Evolutionary conservation across 2,888 invertebrate species (phyloP).

Genomic region (Drosophila lutescens): DNA sequence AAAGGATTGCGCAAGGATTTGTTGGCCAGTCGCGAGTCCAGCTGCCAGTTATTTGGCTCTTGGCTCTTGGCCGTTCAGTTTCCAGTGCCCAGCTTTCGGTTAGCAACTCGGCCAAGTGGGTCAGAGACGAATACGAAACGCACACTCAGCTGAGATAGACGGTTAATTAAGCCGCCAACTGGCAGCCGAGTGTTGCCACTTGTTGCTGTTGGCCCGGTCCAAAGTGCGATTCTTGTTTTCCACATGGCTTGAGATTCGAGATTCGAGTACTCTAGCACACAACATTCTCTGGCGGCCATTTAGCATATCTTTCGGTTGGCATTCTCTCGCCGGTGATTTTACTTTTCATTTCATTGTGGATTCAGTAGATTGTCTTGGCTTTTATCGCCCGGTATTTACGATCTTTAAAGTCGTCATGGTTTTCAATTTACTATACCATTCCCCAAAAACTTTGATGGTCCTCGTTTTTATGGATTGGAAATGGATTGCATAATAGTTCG

Average conservation of each 20-base stretch:
- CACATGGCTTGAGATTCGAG: not conserved
- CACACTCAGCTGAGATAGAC: slow-evolving; percentile 19
- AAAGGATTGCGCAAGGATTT: slow-evolving; percentile 36
- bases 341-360: slow-evolving; percentile 13
- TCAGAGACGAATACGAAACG: slow-evolving; percentile 37
- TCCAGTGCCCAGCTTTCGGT: slow-evolving; percentile 1
- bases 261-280: not conserved
- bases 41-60: slow-evolving; percentile 11
- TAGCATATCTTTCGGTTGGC: slow-evolving; percentile 1
- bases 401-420: not conserved
- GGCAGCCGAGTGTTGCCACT: slow-evolving; percentile 14
- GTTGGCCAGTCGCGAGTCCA: slow-evolving; percentile 30
- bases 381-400: not conserved
- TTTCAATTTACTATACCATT: not conserved
- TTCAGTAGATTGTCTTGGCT: not conserved
- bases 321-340: not conserved
- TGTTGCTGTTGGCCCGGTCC: slow-evolving; percentile 9
- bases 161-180: slow-evolving; percentile 38
- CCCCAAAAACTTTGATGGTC: slow-evolving; percentile 1
- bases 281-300: not conserved
- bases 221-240: slow-evolving; percentile 31
- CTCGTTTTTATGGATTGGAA: not conserved
- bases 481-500: not conserved
- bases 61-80: not conserved
- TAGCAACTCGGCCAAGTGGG: slow-evolving; percentile 33